A percentile compares a stretch with the other conserved stretches of the same genome.
phyloP scores from a whole-genome alignment of 2,113 vertebrate genomes.

The Neoarius graeffei region DNA sequence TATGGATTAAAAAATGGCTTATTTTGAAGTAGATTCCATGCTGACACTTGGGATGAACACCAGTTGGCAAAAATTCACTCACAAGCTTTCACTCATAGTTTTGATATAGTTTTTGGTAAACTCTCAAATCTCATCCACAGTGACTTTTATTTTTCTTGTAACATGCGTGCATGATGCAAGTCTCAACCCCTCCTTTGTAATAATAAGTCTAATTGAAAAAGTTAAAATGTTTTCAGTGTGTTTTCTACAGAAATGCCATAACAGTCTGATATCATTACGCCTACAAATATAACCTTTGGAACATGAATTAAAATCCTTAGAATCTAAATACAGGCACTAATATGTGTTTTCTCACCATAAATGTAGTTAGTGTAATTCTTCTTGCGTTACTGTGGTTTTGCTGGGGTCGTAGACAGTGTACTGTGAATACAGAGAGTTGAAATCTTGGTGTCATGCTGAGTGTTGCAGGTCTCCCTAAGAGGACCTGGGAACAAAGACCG shows the following conservation, averaged over 20 bases:
- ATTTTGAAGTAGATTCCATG: background rate
- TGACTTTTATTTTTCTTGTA: background rate
- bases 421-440: constrained; percentile 54
- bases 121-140: background rate
- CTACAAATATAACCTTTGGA: constrained; percentile 8
- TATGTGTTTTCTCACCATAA: constrained; percentile 22
- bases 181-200: constrained; percentile 31
- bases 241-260: constrained; percentile 28
- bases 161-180: constrained; percentile 9
- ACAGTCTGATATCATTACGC: constrained; percentile 19
- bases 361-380: constrained; percentile 19
- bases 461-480: constrained; percentile 54
- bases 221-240: background rate
- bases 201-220: constrained; percentile 31
- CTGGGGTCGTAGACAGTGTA: constrained; percentile 44
- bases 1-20: background rate
- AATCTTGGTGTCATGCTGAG: constrained; percentile 55
- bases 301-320: background rate
- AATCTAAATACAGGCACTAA: background rate
- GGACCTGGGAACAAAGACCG: constrained; percentile 52
- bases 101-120: background rate
- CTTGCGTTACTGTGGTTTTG: background rate
- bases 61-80: background rate
- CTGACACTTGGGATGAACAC: background rate
- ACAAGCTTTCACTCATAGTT: background rate